Percentiles rank a stretch among this genome's conserved stretches.
These are phyloP conservation scores for Trididemnum clinides DNA, from an alignment of 23 tunicate genomes.

Conservation along the genomic window DNA sequence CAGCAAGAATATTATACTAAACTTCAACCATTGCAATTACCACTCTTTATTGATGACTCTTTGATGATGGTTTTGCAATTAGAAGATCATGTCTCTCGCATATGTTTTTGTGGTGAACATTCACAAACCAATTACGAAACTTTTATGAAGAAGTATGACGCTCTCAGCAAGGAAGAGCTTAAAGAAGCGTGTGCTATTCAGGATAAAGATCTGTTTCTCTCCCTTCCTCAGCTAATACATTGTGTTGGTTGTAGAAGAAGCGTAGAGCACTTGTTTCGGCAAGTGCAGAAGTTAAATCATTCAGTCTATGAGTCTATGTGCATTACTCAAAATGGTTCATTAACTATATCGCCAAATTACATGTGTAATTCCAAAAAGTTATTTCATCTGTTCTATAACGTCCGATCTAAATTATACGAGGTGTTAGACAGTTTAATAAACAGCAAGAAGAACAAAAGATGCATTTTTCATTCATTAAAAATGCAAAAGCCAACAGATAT, in stretches of 20 bases:
- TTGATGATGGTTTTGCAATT: constrained; percentile 56
- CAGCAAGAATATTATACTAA: neutral
- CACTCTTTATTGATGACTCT: constrained; percentile 39
- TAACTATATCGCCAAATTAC: constrained; percentile 43
- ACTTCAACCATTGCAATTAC: constrained; percentile 43
- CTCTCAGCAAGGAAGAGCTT: constrained; percentile 42
- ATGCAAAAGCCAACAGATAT: constrained; percentile 70
- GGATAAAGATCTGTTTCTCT: constrained; percentile 46
- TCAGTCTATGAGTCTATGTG: constrained; percentile 57
- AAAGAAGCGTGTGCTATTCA: constrained; percentile 55
- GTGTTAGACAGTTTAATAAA: constrained; percentile 41
- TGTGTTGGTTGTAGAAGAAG: constrained; percentile 89
- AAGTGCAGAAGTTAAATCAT: constrained; percentile 48
- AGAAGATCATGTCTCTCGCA: constrained; percentile 58
- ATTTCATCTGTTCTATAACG: constrained; percentile 54
- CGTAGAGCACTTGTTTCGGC: constrained; percentile 72
- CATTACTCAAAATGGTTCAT: constrained; percentile 27
- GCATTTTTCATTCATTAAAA: constrained; percentile 83
- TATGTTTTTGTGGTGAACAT: neutral
- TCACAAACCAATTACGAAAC: constrained; percentile 15
- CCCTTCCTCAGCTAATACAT: constrained; percentile 54
- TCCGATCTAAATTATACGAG: constrained; percentile 51
- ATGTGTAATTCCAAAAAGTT: constrained; percentile 44
- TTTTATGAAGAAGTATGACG: constrained; percentile 50
- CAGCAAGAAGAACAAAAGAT: constrained; percentile 77